Percentiles rank a stretch among this genome's conserved stretches.
Evolutionary conservation across 2,888 invertebrate genomes (phyloP).

Genomic region (Himalopsyche anomala): DNA sequence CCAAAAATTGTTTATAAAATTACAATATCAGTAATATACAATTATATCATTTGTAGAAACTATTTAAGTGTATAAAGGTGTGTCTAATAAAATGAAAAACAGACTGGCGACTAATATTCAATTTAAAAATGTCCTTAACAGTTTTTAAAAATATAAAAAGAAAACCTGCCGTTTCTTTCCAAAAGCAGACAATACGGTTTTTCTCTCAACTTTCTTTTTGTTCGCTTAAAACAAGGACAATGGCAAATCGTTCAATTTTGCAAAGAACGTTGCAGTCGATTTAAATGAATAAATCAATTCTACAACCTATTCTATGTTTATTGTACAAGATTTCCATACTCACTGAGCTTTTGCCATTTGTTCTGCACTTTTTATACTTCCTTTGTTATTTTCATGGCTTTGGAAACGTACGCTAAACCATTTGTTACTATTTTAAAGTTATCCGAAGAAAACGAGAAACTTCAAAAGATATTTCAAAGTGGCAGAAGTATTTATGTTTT

Average conservation of each 20-base stretch:
- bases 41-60: too few relatives aligned
- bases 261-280: conserved; percentile 62
- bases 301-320: conserved; percentile 58
- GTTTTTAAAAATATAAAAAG: background rate
- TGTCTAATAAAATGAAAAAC: too few relatives aligned
- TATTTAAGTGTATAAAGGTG: too few relatives aligned
- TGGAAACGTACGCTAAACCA: conserved; percentile 55
- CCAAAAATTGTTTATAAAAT: too few relatives aligned
- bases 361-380: conserved; percentile 51
- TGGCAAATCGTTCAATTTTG: conserved; percentile 65
- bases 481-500: conserved; percentile 32
- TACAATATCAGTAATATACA: too few relatives aligned
- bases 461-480: conserved; percentile 42
- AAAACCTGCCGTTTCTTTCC: background rate
- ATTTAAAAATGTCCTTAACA: too few relatives aligned
- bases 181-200: background rate
- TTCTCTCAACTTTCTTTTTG: conserved; percentile 17
- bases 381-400: conserved; percentile 55
- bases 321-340: conserved; percentile 61
- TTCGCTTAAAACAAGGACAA: conserved; percentile 54
- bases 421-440: conserved; percentile 49
- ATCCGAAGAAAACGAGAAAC: conserved; percentile 43
- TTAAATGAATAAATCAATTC: conserved; percentile 64
- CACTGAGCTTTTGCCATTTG: conserved; percentile 53
- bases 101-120: too few relatives aligned